phyloP scores from a whole-genome alignment of 2,113 vertebrate species.

The Tachuris rubrigastra region DNA sequence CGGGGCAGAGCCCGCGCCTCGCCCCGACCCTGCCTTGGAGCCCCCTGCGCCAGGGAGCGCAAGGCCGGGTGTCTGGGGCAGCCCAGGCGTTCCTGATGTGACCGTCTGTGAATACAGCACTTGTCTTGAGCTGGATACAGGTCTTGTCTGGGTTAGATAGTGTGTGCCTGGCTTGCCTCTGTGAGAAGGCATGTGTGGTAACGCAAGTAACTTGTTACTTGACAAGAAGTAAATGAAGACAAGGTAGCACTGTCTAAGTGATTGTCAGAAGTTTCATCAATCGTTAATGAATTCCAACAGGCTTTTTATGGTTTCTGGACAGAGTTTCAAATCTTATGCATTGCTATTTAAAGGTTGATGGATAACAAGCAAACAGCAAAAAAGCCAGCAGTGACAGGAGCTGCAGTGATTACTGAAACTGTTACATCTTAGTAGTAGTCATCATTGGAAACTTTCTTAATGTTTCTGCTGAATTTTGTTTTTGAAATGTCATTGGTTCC shows the following conservation, averaged over 20 bases:
- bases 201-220: neutral
- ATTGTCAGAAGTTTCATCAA: neutral
- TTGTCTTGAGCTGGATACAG: too few species aligned
- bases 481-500: neutral
- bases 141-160: accelerated
- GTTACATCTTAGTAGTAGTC: accelerated
- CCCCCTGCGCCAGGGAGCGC: accelerated
- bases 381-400: neutral
- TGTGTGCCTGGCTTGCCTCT: neutral
- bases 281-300: neutral
- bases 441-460: neutral
- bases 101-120: too few species aligned
- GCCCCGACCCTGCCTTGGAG: neutral
- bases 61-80: accelerated
- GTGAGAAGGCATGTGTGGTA: too few species aligned
- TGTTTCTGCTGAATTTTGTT: neutral
- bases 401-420: neutral
- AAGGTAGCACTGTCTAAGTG: neutral
- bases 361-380: neutral
- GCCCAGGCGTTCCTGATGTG: accelerated
- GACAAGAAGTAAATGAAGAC: neutral
- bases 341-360: neutral
- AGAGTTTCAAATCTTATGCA: neutral
- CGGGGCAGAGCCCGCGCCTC: neutral
- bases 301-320: neutral